Evolutionary conservation across 1,140 invertebrate genomes (phyloP).

Genomic region (Linepithema humile): DNA sequence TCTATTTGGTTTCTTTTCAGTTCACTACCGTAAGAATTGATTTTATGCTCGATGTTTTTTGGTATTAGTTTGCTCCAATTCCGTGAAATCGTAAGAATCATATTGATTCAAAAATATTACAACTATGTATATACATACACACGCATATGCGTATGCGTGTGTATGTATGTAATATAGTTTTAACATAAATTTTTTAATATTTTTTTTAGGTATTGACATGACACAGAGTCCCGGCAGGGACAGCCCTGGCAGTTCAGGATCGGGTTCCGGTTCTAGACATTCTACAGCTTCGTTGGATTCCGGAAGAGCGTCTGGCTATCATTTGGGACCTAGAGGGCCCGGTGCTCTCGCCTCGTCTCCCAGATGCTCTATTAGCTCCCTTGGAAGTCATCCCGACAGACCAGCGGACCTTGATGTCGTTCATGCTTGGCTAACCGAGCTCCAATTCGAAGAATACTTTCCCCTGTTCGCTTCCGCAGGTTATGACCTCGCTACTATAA

Average conservation of each 20-base stretch:
- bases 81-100: not conserved
- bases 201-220: conserved; percentile 86
- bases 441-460: conserved; percentile 98
- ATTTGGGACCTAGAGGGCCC: conserved; percentile 84
- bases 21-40: not conserved
- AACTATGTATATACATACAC: not conserved
- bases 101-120: not conserved
- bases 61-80: not conserved
- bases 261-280: conserved; percentile 93
- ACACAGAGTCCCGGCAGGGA: conserved; percentile 94
- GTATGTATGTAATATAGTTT: no score
- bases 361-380: conserved; percentile 90
- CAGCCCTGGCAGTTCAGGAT: conserved; percentile 95
- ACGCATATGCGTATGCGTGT: no score
- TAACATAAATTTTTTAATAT: not conserved
- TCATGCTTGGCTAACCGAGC: conserved; percentile 96
- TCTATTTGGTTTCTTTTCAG: not conserved
- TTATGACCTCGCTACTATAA: conserved; percentile 98
- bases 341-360: conserved; percentile 84
- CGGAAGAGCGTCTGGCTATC: conserved; percentile 92
- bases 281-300: conserved; percentile 97
- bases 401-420: conserved; percentile 93
- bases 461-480: conserved; percentile 96
- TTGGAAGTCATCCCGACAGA: conserved; percentile 87
- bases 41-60: not conserved